A percentile compares a stretch with the other conserved stretches of the same genome.
Evolutionary conservation across 2,888 invertebrate genomes (phyloP).

Genomic region (Ethmia dodecea): DNA sequence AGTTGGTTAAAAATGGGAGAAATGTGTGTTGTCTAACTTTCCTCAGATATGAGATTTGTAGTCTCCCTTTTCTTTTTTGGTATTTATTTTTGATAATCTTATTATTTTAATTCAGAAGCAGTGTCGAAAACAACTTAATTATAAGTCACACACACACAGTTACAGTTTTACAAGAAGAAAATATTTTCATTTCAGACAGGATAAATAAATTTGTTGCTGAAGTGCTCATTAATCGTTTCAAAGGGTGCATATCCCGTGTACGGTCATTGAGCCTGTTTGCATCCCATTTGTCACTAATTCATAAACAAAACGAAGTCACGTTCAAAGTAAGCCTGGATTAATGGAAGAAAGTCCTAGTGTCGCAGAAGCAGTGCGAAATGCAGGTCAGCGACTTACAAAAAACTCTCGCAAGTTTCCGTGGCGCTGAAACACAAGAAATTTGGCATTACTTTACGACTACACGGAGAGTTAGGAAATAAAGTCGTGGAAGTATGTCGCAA

Average conservation of each 20-base stretch:
- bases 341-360: constrained; percentile 31
- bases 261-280: constrained; percentile 43
- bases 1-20: no score
- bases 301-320: constrained; percentile 30
- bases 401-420: constrained; percentile 32
- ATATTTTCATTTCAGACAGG: no score
- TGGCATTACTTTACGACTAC: constrained; percentile 25
- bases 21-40: no score
- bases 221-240: constrained; percentile 43
- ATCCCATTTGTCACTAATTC: constrained; percentile 37
- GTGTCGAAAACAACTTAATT: no score
- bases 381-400: constrained; percentile 51
- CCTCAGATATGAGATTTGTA: no score
- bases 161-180: no score
- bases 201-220: constrained; percentile 42
- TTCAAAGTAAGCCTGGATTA: constrained; percentile 34
- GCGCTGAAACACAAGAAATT: constrained; percentile 39
- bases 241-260: constrained; percentile 31
- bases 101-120: no score
- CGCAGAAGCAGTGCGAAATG: constrained; percentile 36
- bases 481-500: no score
- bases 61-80: no score
- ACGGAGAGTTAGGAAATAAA: no score
- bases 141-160: no score
- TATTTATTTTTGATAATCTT: no score